Percentiles rank a stretch among this genome's conserved stretches.
Conservation (phyloP, 2,113 vertebrate species). For the Brienomyrus longianalis region DNA sequence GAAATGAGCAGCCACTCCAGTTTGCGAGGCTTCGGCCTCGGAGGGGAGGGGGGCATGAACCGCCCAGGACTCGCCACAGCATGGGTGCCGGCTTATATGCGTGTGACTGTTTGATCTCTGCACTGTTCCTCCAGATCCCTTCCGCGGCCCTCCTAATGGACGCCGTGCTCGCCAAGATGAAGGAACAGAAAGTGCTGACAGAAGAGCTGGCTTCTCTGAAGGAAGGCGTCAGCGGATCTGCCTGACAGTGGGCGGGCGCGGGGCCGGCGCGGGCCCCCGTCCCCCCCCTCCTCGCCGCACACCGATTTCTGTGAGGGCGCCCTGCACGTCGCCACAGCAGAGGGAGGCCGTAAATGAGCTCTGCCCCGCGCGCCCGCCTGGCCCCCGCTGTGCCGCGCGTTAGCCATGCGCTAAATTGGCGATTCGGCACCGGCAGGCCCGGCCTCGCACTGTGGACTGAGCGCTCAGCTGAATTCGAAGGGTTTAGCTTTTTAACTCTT, state of each 20-base stretch:
- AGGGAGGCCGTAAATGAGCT: background rate
- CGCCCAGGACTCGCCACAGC: background rate
- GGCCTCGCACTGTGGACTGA: background rate
- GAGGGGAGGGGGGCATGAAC: background rate
- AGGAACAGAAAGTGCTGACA: slow-evolving; percentile 79
- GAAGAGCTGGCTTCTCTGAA: slow-evolving; percentile 73
- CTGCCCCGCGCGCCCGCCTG: background rate
- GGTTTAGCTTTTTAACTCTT: background rate
- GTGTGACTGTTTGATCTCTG: slow-evolving; percentile 29
- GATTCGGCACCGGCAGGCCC: background rate
- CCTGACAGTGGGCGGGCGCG: slow-evolving; percentile 53
- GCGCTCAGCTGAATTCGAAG: background rate
- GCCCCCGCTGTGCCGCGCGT: background rate
- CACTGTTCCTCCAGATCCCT: slow-evolving; percentile 72
- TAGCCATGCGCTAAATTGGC: background rate
- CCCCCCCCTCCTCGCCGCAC: background rate
- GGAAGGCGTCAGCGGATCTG: slow-evolving; percentile 63
- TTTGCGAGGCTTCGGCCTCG: background rate
- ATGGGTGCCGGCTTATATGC: background rate
- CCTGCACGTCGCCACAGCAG: background rate
- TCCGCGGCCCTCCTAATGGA: slow-evolving; percentile 79
- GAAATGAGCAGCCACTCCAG: background rate
- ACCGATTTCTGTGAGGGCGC: background rate
- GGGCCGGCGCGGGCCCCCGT: slow-evolving; percentile 23
- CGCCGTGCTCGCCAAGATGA: slow-evolving; percentile 79